Evolutionary conservation across 2,888 invertebrate species (phyloP).

Genomic region (Acronicta leporina): DNA sequence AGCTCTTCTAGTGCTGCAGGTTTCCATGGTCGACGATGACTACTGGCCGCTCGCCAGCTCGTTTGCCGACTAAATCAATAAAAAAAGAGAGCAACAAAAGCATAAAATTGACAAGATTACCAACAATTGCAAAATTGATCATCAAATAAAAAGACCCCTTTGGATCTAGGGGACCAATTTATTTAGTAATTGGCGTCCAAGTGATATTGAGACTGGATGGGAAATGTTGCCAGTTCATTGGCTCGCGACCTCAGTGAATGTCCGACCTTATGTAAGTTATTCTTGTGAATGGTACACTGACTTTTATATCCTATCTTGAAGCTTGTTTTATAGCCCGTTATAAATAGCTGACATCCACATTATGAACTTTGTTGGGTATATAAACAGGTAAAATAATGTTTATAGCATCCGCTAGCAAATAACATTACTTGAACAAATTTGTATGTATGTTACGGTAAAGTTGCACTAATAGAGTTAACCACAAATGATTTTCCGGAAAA

Average conservation of each 20-base stretch:
- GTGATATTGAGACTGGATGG: constrained; percentile 27
- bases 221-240: constrained; percentile 48
- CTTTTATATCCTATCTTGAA: constrained; percentile 34
- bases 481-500: no score
- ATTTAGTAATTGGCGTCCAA: constrained; percentile 47
- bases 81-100: constrained; percentile 12
- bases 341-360: constrained; percentile 20
- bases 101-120: constrained; percentile 20
- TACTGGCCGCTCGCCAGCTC: no score
- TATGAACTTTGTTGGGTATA: not conserved
- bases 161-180: constrained; percentile 43
- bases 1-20: no score
- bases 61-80: no score
- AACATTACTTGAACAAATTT: not conserved
- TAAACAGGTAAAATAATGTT: not conserved
- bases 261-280: constrained; percentile 27
- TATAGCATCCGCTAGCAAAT: not conserved
- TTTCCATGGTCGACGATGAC: no score
- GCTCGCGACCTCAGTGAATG: constrained; percentile 45
- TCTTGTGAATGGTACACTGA: constrained; percentile 24
- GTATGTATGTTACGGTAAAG: not conserved
- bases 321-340: constrained; percentile 20
- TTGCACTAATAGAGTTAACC: no score
- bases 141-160: constrained; percentile 52
- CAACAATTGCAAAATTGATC: constrained; percentile 65